Conservation (phyloP, 1,140 invertebrate genomes). For the Leptinotarsa defecta region DNA sequence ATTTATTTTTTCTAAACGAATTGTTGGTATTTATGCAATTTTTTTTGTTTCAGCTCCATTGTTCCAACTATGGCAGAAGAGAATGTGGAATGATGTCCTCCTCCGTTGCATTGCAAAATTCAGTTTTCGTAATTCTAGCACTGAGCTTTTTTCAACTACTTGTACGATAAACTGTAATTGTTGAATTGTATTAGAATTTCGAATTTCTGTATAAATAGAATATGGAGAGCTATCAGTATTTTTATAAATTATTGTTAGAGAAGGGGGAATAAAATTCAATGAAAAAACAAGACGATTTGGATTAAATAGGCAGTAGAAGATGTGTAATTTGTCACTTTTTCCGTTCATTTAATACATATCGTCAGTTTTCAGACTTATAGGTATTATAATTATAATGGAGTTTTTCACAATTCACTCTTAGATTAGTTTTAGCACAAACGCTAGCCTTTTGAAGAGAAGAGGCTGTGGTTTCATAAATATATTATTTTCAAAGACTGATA, state of each 20-base stretch:
- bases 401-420: neutral
- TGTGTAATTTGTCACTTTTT: no score
- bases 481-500: neutral
- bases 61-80: conserved; percentile 38
- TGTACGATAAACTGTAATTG: conserved; percentile 8
- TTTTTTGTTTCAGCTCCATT: conserved; percentile 41
- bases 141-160: neutral
- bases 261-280: neutral
- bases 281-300: no score
- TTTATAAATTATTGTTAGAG: neutral
- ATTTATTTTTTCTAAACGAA: no score
- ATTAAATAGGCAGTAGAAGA: no score
- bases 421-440: neutral
- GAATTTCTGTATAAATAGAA: conserved; percentile 1
- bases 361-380: no score
- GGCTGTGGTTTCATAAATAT: neutral
- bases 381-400: neutral
- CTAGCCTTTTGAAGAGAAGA: neutral
- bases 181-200: conserved; percentile 6
- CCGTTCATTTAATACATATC: no score
- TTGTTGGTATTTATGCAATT: neutral
- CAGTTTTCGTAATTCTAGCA: neutral
- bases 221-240: conserved; percentile 7
- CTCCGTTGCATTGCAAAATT: conserved; percentile 16
- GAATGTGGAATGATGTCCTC: conserved; percentile 38